phyloP scores from a whole-genome alignment of 2,888 invertebrate species.

The Aphodius sticticus region DNA sequence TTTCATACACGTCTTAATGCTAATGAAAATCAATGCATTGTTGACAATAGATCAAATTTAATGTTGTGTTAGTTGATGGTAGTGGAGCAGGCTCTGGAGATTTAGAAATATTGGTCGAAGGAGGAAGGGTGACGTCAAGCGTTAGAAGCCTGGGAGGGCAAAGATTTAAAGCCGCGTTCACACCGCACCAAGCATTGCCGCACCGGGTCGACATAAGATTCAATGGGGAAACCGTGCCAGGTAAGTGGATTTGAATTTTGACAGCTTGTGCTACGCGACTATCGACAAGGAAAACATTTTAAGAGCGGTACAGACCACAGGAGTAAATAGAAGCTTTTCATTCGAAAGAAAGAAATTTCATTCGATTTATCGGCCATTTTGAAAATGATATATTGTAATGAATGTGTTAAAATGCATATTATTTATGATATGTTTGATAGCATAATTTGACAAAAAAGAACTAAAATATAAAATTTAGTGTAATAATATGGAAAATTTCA shows the following conservation, averaged over 20 bases:
- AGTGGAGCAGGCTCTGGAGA: slow-evolving; percentile 96
- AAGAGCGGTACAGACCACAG: neutral
- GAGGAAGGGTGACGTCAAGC: slow-evolving; percentile 93
- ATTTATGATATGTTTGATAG: too few relatives aligned
- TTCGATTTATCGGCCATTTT: too few relatives aligned
- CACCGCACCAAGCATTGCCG: slow-evolving; percentile 84
- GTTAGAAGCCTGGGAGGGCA: slow-evolving; percentile 91
- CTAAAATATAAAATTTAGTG: too few relatives aligned
- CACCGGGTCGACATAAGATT: slow-evolving; percentile 95
- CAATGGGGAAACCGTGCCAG: slow-evolving; percentile 89
- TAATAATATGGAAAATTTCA: too few relatives aligned
- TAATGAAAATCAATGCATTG: neutral
- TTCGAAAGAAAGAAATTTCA: too few relatives aligned
- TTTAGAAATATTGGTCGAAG: slow-evolving; percentile 94
- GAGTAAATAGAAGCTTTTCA: neutral
- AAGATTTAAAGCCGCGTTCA: slow-evolving; percentile 90
- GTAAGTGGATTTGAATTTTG: slow-evolving; percentile 65
- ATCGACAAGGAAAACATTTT: neutral
- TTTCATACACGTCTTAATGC: neutral
- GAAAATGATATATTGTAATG: too few relatives aligned
- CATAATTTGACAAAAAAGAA: too few relatives aligned
- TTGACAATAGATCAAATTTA: neutral
- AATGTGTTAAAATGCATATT: too few relatives aligned
- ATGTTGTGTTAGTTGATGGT: slow-evolving; percentile 79
- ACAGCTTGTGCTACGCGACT: neutral